Evolutionary conservation across 2,113 vertebrate species (phyloP), one percentile per base, ranked within the genome.

Genomic region (Trogon melanurus): DNA sequence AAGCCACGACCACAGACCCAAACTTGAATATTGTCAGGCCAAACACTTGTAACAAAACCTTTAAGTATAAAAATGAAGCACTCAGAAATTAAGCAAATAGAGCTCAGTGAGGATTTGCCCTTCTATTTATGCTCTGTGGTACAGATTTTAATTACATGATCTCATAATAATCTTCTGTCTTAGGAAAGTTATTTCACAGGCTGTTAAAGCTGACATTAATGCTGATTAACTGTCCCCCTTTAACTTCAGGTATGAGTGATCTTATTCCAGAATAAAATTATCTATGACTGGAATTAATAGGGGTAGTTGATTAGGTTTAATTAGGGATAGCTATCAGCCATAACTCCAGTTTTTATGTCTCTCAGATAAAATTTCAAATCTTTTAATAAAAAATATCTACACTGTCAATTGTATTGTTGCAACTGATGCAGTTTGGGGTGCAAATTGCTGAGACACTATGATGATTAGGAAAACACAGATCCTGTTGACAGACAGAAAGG

Each of bases 211-310:
- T 86, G 72, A 74, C n/a, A 53, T 84, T 79, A 92, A 51, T 86
- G 44, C 51, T 93, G 80, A 84, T 96, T 92, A 92, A 80, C 72
- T 80, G 65, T 79, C 72, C 56, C 34, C 13, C 86, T 56, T 85
- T 92, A 84, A 84, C 53, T 84, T 88, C 56, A 86, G 65, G 32
- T 95, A n/a, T 83, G 58, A 23, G 9, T 83, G 62, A 72, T 81
- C 44, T 81, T 93, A 79, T 78, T 92, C 16, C 51, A 85, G 90
- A 76, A 82, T 57, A 76, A 91, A 91, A 90, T 93, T 65, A 93
- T 29, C 84, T 65, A 30, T 2, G 2, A 75, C 44, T 67, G 16
- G 48, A 85, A 84, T 91, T 84, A 85, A 53, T 32, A 47, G 32
- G 26, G 25, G 25, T 89, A 48, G n/a, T 58, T 91, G 75, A 91